Conservation (phyloP, 2,888 invertebrate species). For the Hedya salicella region DNA sequence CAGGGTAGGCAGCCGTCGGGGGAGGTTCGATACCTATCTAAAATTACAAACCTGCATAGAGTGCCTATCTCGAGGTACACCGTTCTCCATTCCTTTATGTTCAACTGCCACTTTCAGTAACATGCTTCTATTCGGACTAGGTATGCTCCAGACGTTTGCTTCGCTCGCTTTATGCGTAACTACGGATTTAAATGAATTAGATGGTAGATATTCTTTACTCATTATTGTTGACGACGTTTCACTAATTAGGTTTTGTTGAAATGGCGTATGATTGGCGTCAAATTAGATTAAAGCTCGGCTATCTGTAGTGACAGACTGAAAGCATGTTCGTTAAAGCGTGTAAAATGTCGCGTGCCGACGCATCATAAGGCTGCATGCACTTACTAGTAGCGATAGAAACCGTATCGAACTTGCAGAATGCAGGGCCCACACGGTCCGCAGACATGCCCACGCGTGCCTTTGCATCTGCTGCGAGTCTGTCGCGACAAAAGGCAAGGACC, state of each 20-base stretch:
- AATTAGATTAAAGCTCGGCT: slow-evolving; percentile 24
- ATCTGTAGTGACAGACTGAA: slow-evolving; percentile 55
- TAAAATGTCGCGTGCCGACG: slow-evolving; percentile 71
- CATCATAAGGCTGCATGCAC: slow-evolving; percentile 64
- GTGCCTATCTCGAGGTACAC: slow-evolving; percentile 77
- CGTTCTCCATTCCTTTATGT: slow-evolving; percentile 76
- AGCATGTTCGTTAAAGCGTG: slow-evolving; percentile 59
- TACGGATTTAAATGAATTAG: slow-evolving; percentile 62
- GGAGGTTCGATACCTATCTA: slow-evolving; percentile 81
- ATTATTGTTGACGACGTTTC: slow-evolving; percentile 34
- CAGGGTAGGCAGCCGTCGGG: slow-evolving; percentile 62
- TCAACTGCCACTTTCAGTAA: slow-evolving; percentile 78
- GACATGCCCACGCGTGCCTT: slow-evolving; percentile 25
- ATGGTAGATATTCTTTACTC: slow-evolving; percentile 38
- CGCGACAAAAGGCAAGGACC: slow-evolving; percentile 18
- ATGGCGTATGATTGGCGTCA: slow-evolving; percentile 29
- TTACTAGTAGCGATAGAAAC: slow-evolving; percentile 60
- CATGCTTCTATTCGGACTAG: slow-evolving; percentile 72
- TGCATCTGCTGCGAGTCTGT: slow-evolving; percentile 37
- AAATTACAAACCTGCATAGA: slow-evolving; percentile 81
- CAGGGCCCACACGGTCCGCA: slow-evolving; percentile 10
- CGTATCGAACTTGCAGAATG: slow-evolving; percentile 57
- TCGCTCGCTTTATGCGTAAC: slow-evolving; percentile 63
- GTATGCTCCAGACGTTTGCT: slow-evolving; percentile 64
- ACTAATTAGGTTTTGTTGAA: slow-evolving; percentile 32